Conservation (phyloP, 1,140 invertebrate species). For the Trachelipus rathkii region DNA sequence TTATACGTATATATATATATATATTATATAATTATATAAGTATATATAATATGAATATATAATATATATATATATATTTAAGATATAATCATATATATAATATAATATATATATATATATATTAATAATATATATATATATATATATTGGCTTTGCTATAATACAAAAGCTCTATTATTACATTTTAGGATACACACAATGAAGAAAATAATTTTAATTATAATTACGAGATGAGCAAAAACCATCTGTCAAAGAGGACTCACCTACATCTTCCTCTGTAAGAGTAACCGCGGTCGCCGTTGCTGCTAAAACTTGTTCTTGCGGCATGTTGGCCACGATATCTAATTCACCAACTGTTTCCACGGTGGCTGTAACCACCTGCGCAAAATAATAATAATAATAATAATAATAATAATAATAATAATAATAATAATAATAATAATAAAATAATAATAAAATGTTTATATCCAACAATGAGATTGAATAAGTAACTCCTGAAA, state of each 20-base stretch:
- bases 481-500: constrained; percentile 9
- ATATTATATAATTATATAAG: too few species aligned
- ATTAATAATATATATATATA: too few species aligned
- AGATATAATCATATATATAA: too few species aligned
- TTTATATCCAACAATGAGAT: background rate
- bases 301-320: constrained; percentile 71
- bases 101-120: too few species aligned
- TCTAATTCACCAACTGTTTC: constrained; percentile 85
- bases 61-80: too few species aligned
- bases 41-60: too few species aligned
- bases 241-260: constrained; percentile 45
- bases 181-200: too few species aligned
- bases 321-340: constrained; percentile 73
- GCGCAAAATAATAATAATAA: constrained; percentile 44
- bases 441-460: constrained; percentile 8
- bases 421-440: constrained; percentile 14
- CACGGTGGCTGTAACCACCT: constrained; percentile 89
- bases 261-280: constrained; percentile 82
- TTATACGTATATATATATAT: too few species aligned
- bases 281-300: constrained; percentile 79
- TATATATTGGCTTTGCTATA: too few species aligned
- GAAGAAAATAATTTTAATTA: too few species aligned
- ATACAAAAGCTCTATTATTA: too few species aligned
- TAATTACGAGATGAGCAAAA: too few species aligned
- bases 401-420: constrained; percentile 31